phyloP scores from a whole-genome alignment of 2,888 invertebrate genomes.

The Philereme transversata region DNA sequence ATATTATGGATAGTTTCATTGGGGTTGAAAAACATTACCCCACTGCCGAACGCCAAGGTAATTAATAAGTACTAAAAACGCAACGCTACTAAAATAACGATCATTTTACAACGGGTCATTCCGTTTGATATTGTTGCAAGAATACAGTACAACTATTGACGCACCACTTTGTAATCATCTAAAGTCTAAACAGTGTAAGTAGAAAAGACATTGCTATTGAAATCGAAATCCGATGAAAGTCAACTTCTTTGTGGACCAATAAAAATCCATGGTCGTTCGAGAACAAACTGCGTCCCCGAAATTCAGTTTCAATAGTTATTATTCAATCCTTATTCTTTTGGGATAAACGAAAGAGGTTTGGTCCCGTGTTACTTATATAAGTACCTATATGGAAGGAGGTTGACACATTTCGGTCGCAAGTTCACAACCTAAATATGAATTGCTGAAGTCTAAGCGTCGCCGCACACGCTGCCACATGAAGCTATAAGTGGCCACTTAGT shows the following conservation, averaged over 20 bases:
- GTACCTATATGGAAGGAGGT: constrained; percentile 5
- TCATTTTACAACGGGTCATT: too few species aligned
- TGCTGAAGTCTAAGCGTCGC: neutral
- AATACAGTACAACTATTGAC: neutral
- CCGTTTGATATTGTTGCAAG: neutral
- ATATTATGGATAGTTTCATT: too few species aligned
- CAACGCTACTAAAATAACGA: too few species aligned
- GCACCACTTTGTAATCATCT: neutral
- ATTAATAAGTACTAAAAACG: too few species aligned
- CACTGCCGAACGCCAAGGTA: too few species aligned
- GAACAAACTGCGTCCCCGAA: constrained; percentile 29
- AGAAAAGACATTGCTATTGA: constrained; percentile 1
- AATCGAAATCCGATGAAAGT: constrained; percentile 21
- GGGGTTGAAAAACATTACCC: too few species aligned
- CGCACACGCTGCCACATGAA: too few species aligned
- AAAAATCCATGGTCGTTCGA: constrained; percentile 24
- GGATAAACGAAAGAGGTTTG: constrained; percentile 30
- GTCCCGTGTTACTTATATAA: constrained; percentile 7
- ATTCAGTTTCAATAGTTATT: constrained; percentile 33
- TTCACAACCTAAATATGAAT: constrained; percentile 7
- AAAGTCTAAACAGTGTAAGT: neutral
- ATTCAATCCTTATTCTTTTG: constrained; percentile 33
- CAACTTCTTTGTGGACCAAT: constrained; percentile 18
- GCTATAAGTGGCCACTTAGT: too few species aligned
- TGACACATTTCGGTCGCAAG: constrained; percentile 19